A percentile compares a stretch with the other conserved stretches of the same genome.
Evolutionary conservation across 2,888 invertebrate genomes (phyloP).

Genomic region (Phania funesta): DNA sequence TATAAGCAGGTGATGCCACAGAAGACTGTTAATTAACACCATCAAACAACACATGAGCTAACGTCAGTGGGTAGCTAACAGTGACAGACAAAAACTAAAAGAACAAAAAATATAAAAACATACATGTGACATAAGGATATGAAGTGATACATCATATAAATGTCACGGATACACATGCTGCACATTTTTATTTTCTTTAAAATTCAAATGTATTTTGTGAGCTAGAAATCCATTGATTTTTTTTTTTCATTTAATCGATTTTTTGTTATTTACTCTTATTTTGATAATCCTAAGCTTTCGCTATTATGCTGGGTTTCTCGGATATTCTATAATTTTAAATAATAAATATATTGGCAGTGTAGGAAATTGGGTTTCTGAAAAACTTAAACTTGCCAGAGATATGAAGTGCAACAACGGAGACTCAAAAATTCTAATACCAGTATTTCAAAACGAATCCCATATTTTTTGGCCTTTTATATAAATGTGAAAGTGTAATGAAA

Average conservation of each 20-base stretch:
- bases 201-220: neutral
- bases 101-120: neutral
- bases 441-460: no score
- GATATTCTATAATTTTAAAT: no score
- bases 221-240: neutral
- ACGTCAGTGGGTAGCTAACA: conserved; percentile 19
- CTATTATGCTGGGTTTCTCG: no score
- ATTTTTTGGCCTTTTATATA: no score
- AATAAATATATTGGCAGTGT: no score
- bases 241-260: neutral
- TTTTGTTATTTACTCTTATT: neutral
- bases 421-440: no score
- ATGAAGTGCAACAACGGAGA: no score
- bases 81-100: conserved; percentile 4
- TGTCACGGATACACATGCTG: conserved; percentile 15
- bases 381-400: no score
- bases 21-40: conserved; percentile 66
- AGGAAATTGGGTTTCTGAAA: no score
- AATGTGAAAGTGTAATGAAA: no score
- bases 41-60: conserved; percentile 42
- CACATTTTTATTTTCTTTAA: neutral
- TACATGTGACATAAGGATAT: conserved; percentile 29
- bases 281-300: neutral
- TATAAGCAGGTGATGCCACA: conserved; percentile 55
- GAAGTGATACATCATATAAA: conserved; percentile 51